Evolutionary conservation across 2,113 vertebrate species (phyloP).

Genomic region (Tupaia tana): DNA sequence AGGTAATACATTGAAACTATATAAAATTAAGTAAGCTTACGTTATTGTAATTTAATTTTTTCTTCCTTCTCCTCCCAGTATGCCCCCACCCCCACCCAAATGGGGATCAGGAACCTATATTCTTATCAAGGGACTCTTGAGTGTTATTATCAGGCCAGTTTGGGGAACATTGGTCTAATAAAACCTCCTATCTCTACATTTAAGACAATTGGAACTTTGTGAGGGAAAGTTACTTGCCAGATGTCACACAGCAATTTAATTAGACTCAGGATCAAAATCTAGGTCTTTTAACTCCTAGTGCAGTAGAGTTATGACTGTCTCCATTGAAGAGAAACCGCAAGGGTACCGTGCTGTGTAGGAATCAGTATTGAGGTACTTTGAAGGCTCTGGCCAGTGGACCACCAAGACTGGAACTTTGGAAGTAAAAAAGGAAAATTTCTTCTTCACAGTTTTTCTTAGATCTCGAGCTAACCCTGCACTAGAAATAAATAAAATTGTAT

Average conservation of each 20-base stretch:
- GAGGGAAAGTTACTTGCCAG: background rate
- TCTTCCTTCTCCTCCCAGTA: background rate
- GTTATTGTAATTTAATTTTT: background rate
- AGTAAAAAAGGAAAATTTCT: background rate
- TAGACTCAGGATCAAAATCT: background rate
- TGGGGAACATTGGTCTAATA: background rate
- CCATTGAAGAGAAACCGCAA: conserved; percentile 4
- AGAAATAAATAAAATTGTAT: conserved; percentile 22
- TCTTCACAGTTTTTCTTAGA: background rate
- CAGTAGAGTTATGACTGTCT: background rate
- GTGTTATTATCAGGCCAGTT: background rate
- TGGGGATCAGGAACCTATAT: background rate
- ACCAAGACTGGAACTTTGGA: background rate
- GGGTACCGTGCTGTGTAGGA: background rate
- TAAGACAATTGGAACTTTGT: background rate
- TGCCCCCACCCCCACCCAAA: background rate
- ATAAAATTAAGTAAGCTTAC: conserved; percentile 16
- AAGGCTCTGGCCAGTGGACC: background rate
- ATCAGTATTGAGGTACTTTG: background rate
- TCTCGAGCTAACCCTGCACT: background rate
- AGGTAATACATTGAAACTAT: background rate
- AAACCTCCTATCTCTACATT: background rate
- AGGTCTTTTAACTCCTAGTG: background rate
- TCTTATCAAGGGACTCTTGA: background rate
- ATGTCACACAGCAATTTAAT: conserved; percentile 28